These are phyloP conservation scores for Pristionchus arcanus DNA, from an alignment of 2,888 invertebrate genomes.

Conservation along the genomic window DNA sequence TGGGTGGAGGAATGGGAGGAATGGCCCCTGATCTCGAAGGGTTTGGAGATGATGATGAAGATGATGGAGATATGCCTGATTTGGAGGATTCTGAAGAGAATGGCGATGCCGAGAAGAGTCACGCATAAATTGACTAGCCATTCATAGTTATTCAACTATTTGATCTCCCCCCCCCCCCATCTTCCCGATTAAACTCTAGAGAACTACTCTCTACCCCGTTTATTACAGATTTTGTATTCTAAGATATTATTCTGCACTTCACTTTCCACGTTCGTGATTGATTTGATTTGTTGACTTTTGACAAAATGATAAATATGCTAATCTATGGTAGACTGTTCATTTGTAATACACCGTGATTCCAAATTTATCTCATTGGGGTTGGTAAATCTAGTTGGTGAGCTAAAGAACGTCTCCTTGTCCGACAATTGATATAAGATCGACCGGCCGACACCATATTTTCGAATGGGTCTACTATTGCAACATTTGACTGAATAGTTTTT, in stretches of 20 bases:
- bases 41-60: slow-evolving; percentile 62
- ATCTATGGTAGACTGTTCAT: neutral
- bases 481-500: no score
- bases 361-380: no score
- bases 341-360: neutral
- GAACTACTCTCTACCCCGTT: neutral
- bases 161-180: slow-evolving; percentile 8
- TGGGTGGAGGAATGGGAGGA: slow-evolving; percentile 57
- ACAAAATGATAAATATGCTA: neutral
- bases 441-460: no score
- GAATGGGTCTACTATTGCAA: no score
- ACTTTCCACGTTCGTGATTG: slow-evolving; percentile 46
- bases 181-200: neutral
- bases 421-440: no score
- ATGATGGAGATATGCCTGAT: slow-evolving; percentile 59
- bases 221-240: neutral
- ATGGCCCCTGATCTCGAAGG: slow-evolving; percentile 59
- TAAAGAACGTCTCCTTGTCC: no score
- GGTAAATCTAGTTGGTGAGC: no score
- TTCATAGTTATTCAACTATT: neutral
- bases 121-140: neutral
- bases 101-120: slow-evolving; percentile 16
- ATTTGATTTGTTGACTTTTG: slow-evolving; percentile 3
- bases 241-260: slow-evolving; percentile 16
- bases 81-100: slow-evolving; percentile 51